phyloP scores from a whole-genome alignment of 2,797 vertebrate genomes.

The Sphenopsis melanotis region DNA sequence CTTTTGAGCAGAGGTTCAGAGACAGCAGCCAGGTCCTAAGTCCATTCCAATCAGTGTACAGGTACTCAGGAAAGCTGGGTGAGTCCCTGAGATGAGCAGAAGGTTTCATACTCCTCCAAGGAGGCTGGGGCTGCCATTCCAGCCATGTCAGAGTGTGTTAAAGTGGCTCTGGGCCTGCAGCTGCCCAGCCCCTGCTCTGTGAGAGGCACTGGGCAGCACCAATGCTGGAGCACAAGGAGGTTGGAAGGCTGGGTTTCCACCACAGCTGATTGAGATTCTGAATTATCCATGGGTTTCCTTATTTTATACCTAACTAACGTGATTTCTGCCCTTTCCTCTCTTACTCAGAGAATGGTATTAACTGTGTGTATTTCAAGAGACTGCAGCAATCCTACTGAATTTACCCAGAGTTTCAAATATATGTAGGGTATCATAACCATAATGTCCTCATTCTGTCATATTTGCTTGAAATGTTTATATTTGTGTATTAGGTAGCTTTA shows the following conservation, averaged over 20 bases:
- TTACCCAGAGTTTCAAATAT: constrained; percentile 13
- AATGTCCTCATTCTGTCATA: constrained; percentile 66
- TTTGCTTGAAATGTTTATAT: constrained; percentile 51
- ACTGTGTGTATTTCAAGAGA: background rate
- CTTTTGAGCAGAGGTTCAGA: background rate
- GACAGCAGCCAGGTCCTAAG: background rate
- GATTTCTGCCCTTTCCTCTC: background rate
- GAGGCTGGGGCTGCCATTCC: background rate
- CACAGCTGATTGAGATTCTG: background rate
- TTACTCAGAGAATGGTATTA: background rate
- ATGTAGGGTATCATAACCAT: background rate
- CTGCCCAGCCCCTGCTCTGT: background rate
- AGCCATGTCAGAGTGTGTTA: accelerated
- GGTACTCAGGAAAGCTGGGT: background rate
- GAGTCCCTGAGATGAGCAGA: background rate
- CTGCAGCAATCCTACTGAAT: constrained; percentile 27
- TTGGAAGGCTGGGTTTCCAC: background rate
- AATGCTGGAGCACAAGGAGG: accelerated
- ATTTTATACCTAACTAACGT: background rate
- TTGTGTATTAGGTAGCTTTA: constrained; percentile 43
- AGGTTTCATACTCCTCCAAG: background rate
- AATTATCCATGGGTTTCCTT: background rate
- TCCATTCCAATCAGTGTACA: background rate
- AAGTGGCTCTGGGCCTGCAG: accelerated
- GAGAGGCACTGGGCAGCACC: background rate